Evolutionary conservation across 2,888 invertebrate species (phyloP).

Genomic region (Hemithea aestivaria): DNA sequence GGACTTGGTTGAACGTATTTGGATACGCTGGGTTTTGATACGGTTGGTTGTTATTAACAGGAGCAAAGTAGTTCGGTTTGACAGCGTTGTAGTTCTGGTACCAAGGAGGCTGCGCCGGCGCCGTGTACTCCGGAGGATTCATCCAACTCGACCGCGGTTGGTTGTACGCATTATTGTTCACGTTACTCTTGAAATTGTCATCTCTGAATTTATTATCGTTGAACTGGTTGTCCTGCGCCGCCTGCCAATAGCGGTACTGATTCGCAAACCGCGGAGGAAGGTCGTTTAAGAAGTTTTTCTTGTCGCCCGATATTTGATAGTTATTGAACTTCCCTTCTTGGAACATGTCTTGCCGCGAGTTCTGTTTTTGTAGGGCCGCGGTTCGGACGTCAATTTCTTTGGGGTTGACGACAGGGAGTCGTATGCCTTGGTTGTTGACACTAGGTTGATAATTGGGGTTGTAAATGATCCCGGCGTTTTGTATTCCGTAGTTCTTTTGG

Average conservation of each 20-base stretch:
- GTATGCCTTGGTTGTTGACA: slow-evolving; percentile 49
- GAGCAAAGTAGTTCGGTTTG: slow-evolving; percentile 53
- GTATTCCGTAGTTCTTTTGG: slow-evolving; percentile 61
- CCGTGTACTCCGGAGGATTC: slow-evolving; percentile 28
- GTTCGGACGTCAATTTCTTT: slow-evolving; percentile 75
- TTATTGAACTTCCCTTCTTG: slow-evolving; percentile 61
- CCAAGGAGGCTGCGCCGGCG: slow-evolving; percentile 46
- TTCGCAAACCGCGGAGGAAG: slow-evolving; percentile 70
- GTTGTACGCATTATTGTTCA: slow-evolving; percentile 31
- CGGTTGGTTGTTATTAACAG: slow-evolving; percentile 39
- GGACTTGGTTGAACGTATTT: slow-evolving; percentile 32
- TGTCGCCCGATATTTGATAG: slow-evolving; percentile 64
- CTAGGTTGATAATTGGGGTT: slow-evolving; percentile 46
- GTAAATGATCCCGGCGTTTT: slow-evolving; percentile 49
- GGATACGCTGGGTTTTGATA: slow-evolving; percentile 41
- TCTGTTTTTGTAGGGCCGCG: slow-evolving; percentile 70
- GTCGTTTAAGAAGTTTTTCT: slow-evolving; percentile 68
- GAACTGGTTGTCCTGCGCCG: slow-evolving; percentile 54
- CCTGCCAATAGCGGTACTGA: slow-evolving; percentile 69
- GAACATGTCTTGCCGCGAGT: slow-evolving; percentile 59
- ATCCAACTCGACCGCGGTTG: slow-evolving; percentile 41
- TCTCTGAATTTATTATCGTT: slow-evolving; percentile 65
- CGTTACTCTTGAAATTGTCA: slow-evolving; percentile 44
- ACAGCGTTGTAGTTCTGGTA: slow-evolving; percentile 52
- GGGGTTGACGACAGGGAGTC: slow-evolving; percentile 71